Conservation (phyloP, 2,113 vertebrate genomes). For the Zootoca vivipara region DNA sequence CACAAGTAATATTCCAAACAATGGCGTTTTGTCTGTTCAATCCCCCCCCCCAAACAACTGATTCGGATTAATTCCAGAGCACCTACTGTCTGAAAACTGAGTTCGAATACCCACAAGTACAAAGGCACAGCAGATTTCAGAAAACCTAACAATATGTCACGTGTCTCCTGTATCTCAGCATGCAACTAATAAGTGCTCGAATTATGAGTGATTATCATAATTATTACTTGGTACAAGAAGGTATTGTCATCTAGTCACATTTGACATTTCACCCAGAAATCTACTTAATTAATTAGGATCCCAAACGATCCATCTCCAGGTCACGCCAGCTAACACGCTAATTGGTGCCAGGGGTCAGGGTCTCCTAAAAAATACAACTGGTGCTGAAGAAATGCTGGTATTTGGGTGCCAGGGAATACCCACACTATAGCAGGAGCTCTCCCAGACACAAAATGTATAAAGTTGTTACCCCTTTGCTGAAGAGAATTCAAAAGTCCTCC, state of each 20-base stretch:
- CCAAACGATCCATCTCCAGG: not conserved
- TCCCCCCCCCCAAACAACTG: not conserved
- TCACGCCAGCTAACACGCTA: not conserved
- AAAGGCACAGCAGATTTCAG: not conserved
- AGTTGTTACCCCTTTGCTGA: not conserved
- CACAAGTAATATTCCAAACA: not conserved
- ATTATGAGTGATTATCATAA: accelerated
- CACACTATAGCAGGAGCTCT: not conserved
- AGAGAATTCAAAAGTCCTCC: not conserved
- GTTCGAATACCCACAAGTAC: not conserved
- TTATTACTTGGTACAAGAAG: not conserved
- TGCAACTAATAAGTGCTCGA: not conserved
- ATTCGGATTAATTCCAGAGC: not conserved
- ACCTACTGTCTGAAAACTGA: not conserved
- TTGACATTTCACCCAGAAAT: constrained; percentile 7
- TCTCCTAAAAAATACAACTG: not conserved
- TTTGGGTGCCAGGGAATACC: not conserved
- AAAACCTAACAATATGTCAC: not conserved
- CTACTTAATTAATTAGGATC: accelerated
- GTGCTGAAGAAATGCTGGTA: not conserved
- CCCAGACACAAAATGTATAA: not conserved
- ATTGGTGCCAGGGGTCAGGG: not conserved
- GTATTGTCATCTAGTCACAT: constrained; percentile 14
- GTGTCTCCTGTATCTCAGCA: not conserved
- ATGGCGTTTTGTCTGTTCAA: not conserved